phyloP scores from a whole-genome alignment of 1,140 invertebrate genomes.

The Drosophila ironensis region DNA sequence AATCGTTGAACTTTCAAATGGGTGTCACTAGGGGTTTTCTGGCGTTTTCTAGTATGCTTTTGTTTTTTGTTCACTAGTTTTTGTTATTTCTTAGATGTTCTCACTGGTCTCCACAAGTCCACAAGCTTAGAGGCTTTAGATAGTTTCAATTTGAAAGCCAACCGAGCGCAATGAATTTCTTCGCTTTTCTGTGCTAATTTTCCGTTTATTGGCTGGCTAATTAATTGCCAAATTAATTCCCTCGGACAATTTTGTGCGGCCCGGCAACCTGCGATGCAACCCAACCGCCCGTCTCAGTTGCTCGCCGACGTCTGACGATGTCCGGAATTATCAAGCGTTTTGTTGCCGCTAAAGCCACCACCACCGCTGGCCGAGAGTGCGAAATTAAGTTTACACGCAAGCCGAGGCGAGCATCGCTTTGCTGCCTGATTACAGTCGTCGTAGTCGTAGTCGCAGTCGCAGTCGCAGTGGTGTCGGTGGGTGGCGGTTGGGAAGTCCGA shows the following conservation, averaged over 20 bases:
- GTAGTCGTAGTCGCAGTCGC: no score
- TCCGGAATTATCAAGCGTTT: constrained; percentile 26
- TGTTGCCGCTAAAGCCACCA: no score
- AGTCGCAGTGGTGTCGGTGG: no score
- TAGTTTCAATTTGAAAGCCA: no score
- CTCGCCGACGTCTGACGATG: constrained; percentile 23
- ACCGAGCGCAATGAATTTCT: no score
- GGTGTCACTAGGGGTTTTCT: neutral
- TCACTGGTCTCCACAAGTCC: constrained; percentile 8
- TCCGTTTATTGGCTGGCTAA: neutral
- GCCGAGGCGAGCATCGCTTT: constrained; percentile 29
- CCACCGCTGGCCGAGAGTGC: constrained; percentile 13
- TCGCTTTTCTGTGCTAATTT: no score
- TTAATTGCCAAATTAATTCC: constrained; percentile 21
- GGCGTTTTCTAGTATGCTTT: neutral
- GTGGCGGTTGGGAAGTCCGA: neutral
- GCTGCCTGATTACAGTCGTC: constrained; percentile 30
- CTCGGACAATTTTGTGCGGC: constrained; percentile 8
- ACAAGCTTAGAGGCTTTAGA: no score
- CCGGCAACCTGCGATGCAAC: constrained; percentile 15
- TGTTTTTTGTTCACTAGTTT: neutral
- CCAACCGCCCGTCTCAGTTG: constrained; percentile 29
- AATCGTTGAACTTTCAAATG: no score
- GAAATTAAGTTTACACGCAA: constrained; percentile 28
- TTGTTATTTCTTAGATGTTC: neutral